Evolutionary conservation across 2,797 vertebrate species (phyloP).

Genomic region (Poeciliopsis paucimaculata): DNA sequence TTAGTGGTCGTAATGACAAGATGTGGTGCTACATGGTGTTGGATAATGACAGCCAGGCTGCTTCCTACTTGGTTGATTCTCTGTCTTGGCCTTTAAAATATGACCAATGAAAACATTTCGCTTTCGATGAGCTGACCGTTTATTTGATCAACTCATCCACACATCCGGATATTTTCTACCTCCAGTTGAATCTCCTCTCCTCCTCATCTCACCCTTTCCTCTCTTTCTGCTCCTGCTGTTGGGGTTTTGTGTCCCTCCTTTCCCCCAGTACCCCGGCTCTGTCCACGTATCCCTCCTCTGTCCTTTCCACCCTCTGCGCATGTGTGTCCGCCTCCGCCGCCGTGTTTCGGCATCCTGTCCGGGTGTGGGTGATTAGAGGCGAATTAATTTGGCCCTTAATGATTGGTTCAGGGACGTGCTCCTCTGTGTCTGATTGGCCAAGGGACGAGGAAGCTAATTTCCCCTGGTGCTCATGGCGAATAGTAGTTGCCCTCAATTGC

Average conservation of each 20-base stretch:
- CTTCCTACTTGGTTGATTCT: background rate
- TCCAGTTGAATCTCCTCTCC: background rate
- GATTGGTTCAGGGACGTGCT: conserved; percentile 81
- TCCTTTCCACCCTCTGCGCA: conserved; percentile 32
- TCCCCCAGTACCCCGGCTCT: conserved; percentile 6
- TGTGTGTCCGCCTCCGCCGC: conserved; percentile 30
- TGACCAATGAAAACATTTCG: background rate
- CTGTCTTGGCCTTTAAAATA: background rate
- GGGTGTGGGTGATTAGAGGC: conserved; percentile 80
- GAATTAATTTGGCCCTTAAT: conserved; percentile 85
- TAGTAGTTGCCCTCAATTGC: conserved; percentile 85
- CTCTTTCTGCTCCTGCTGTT: conserved; percentile 14
- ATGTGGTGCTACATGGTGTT: background rate
- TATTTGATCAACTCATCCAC: background rate
- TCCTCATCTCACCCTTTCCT: background rate
- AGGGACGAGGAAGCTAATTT: conserved; percentile 84
- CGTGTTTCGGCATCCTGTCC: conserved; percentile 59
- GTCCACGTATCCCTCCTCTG: conserved; percentile 12
- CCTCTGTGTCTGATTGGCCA: conserved; percentile 81
- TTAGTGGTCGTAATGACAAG: background rate
- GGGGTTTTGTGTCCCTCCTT: conserved; percentile 5
- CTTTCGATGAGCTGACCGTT: background rate
- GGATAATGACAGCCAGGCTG: background rate
- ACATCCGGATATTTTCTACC: background rate
- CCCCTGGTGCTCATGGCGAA: conserved; percentile 80